Percentiles rank a stretch among this genome's conserved stretches.
Conservation (phyloP, 1,140 invertebrate species). For the Heliconius himera region DNA sequence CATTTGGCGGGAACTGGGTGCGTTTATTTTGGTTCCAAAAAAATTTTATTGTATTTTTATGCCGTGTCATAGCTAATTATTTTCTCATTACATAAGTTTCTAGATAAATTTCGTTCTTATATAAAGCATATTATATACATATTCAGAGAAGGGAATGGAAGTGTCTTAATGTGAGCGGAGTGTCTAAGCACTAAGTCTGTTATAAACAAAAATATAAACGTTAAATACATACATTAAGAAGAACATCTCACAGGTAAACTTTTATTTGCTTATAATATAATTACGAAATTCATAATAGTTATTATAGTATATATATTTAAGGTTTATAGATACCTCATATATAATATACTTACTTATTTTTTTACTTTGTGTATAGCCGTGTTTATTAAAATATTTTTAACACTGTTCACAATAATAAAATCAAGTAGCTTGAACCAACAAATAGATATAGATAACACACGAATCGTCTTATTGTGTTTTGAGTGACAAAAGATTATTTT, state of each 20-base stretch:
- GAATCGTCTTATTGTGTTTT: constrained; percentile 6
- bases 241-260: background rate
- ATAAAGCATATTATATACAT: too few relatives aligned
- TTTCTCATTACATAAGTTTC: background rate
- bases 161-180: too few relatives aligned
- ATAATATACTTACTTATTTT: background rate
- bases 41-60: constrained; percentile 2
- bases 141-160: too few relatives aligned
- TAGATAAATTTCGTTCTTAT: background rate
- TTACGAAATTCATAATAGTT: background rate
- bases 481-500: constrained; percentile 46
- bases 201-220: background rate
- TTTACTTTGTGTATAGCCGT: background rate
- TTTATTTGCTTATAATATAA: background rate
- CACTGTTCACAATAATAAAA: background rate
- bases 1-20: constrained; percentile 19
- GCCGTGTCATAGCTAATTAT: background rate
- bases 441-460: constrained; percentile 13
- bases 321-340: too few relatives aligned
- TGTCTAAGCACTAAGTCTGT: too few relatives aligned
- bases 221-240: background rate
- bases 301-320: too few relatives aligned
- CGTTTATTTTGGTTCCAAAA: constrained; percentile 20
- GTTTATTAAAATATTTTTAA: background rate
- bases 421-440: constrained; percentile 5